Conservation (phyloP, 1,140 invertebrate species). For the Drosophila gunungcola region DNA sequence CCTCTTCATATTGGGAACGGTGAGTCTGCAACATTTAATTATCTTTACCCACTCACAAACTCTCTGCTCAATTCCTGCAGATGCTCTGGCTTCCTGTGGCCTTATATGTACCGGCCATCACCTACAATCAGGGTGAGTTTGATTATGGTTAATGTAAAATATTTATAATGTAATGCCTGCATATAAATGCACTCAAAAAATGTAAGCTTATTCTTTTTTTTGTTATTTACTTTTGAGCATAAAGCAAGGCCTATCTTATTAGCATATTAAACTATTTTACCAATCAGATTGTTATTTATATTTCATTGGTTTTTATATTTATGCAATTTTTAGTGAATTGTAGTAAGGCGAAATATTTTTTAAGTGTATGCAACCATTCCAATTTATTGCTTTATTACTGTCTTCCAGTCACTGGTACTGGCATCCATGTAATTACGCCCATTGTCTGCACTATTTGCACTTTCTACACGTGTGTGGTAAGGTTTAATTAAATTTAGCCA, state of each 20-base stretch:
- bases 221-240: too few relatives aligned
- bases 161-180: neutral
- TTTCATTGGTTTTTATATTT: too few relatives aligned
- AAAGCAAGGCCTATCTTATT: too few relatives aligned
- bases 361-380: constrained; percentile 1
- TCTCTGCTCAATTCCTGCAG: neutral
- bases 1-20: constrained; percentile 89
- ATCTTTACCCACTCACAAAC: neutral
- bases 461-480: constrained; percentile 95
- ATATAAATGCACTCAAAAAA: neutral
- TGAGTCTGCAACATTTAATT: constrained; percentile 85
- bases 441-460: constrained; percentile 94
- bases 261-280: too few relatives aligned
- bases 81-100: constrained; percentile 88
- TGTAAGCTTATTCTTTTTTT: neutral
- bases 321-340: too few relatives aligned
- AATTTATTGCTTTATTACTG: neutral
- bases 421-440: constrained; percentile 91
- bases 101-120: constrained; percentile 94
- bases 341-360: neutral
- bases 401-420: constrained; percentile 92
- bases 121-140: constrained; percentile 89
- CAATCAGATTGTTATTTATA: too few relatives aligned
- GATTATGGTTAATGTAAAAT: neutral
- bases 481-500: constrained; percentile 76